Evolutionary conservation across 1,140 invertebrate species (phyloP).

Genomic region (Bathynomus jamesi): DNA sequence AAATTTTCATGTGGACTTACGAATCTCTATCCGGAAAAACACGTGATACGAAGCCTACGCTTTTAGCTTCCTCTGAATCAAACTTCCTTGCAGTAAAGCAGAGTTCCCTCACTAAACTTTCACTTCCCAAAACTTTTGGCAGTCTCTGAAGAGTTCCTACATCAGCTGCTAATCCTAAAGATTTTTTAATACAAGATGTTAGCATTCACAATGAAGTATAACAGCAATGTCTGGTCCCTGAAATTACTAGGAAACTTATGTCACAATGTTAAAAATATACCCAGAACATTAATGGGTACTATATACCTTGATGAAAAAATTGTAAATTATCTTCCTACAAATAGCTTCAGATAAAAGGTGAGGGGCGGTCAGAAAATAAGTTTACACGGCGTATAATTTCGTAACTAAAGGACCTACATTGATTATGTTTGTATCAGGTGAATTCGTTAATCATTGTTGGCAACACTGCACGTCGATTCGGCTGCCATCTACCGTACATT

Average conservation of each 20-base stretch:
- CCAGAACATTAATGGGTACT: no score
- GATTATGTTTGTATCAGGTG: no score
- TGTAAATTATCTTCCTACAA: background rate
- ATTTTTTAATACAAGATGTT: conserved; percentile 19
- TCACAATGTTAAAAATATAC: background rate
- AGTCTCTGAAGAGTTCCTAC: conserved; percentile 87
- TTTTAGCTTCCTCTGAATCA: conserved; percentile 65
- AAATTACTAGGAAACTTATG: background rate
- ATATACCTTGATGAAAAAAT: no score
- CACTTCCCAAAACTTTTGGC: conserved; percentile 83
- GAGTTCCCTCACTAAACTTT: conserved; percentile 77
- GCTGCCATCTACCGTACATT: no score
- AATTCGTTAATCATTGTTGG: no score
- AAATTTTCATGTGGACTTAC: no score
- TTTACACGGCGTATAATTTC: no score
- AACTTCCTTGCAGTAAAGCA: conserved; percentile 79
- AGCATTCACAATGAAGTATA: background rate
- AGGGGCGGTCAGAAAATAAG: no score
- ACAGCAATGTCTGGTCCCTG: background rate
- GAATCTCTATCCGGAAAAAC: conserved; percentile 61
- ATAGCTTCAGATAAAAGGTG: background rate
- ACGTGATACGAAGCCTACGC: conserved; percentile 64
- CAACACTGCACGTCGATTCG: no score
- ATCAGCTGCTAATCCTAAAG: conserved; percentile 83
- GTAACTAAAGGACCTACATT: no score